Evolutionary conservation across 30 jellyfish, hydroid and myxozoan genomes (phyloP), one percentile per base, ranked within the genome.

Genomic region (Rhopilema esculentum): DNA sequence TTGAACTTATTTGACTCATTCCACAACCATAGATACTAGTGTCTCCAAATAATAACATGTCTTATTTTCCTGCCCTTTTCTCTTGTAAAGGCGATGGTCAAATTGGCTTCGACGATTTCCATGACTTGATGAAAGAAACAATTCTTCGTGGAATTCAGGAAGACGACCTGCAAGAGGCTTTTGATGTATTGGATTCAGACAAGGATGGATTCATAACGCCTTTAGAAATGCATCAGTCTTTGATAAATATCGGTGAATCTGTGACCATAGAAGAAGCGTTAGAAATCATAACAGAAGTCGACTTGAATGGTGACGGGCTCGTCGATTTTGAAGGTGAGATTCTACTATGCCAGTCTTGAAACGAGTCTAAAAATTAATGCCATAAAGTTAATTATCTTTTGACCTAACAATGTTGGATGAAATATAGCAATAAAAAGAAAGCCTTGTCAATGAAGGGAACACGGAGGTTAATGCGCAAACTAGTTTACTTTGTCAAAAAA

Each of bases 281-380:
- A 24, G 98, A 93, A 19, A 19, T 93, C 88, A 69, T 93, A 48
- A 32, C 49, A 57, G 91, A 72, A 29, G 90, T 75, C 8, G 96
- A 93, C 61, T 32, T 77, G 16, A 72, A 88, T 72, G 71, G 33
- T 0, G 98, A 93, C 29, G 98, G 98, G 24, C 82, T 93, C 66
- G 62, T 93, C 40, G 97, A 89, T 69, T 93, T 93, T 69, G 78
- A 84, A 88, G 98, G 98, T 93, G 84, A 49, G 20, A 72, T 18
- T 28, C 4, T 18, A 7, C 21, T 1, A 19, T 19, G 8, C 40
- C 69, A 1, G 29, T 12, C 6, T 6, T 40, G 57, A 40, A 40
- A 2, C n/a, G n/a, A n/a, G n/a, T n/a, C n/a, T n/a, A n/a, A n/a
- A n/a, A n/a, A n/a, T n/a, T n/a, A n/a, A n/a, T n/a, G n/a, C n/a